Percentiles rank a stretch among this genome's conserved stretches.
Evolutionary conservation across 92 coral and sea anemone genomes (phyloP).

Genomic region (Phymanthus crucifer): DNA sequence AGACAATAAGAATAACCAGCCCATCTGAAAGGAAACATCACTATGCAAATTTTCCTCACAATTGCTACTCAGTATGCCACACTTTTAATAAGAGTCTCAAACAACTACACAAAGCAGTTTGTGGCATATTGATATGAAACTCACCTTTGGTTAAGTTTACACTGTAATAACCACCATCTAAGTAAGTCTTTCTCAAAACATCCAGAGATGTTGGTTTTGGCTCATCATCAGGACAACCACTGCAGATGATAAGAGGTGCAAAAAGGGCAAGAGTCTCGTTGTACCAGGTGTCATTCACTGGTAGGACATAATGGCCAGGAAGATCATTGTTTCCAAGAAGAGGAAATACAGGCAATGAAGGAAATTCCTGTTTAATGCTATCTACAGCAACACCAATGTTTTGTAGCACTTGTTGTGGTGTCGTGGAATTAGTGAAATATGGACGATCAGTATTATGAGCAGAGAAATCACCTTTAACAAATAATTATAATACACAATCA

Average conservation of each 20-base stretch:
- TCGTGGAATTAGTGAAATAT: slow-evolving; percentile 47
- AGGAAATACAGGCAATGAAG: slow-evolving; percentile 82
- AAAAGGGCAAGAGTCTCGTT: slow-evolving; percentile 59
- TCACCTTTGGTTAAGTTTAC: slow-evolving; percentile 44
- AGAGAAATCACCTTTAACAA: slow-evolving; percentile 78
- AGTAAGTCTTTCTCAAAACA: slow-evolving; percentile 36
- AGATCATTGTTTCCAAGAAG: slow-evolving; percentile 91
- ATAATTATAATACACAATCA: neutral
- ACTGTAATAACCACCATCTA: slow-evolving; percentile 63
- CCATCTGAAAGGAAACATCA: slow-evolving; percentile 55
- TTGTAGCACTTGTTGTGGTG: slow-evolving; percentile 51
- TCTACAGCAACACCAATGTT: slow-evolving; percentile 54
- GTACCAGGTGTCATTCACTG: slow-evolving; percentile 71
- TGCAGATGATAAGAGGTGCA: slow-evolving; percentile 74
- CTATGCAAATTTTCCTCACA: neutral
- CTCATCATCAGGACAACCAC: slow-evolving; percentile 34
- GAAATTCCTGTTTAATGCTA: slow-evolving; percentile 48
- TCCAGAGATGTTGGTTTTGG: slow-evolving; percentile 48
- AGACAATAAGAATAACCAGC: slow-evolving; percentile 63
- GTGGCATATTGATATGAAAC: neutral
- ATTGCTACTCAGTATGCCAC: neutral
- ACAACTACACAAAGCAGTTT: neutral
- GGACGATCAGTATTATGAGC: slow-evolving; percentile 57
- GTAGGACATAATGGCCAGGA: slow-evolving; percentile 85
- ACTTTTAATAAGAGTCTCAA: neutral